Evolutionary conservation across 2,888 invertebrate species (phyloP).

Genomic region (Chrysolina americana): DNA sequence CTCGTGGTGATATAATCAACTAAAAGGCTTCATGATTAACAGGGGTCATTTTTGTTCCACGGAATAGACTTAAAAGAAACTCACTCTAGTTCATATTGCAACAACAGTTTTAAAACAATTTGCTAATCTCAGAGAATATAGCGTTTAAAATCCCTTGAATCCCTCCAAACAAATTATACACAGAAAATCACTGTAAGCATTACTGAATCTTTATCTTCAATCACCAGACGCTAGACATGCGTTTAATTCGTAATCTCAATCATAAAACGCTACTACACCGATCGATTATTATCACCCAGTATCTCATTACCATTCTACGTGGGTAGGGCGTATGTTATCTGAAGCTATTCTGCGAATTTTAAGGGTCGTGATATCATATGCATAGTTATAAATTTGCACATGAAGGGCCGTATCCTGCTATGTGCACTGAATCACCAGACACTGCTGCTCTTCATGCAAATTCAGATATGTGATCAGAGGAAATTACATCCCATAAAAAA

Average conservation of each 20-base stretch:
- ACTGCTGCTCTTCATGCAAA: conserved; percentile 29
- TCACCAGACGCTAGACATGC: conserved; percentile 7
- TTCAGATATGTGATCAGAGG: conserved; percentile 29
- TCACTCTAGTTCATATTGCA: no score
- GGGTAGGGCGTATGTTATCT: conserved; percentile 32
- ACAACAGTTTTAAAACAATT: no score
- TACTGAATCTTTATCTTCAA: background rate
- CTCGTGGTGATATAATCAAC: no score
- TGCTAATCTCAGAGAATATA: background rate
- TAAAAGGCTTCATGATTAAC: no score
- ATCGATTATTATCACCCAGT: conserved; percentile 3
- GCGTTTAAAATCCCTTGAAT: no score
- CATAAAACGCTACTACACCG: conserved; percentile 7
- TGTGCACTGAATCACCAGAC: conserved; percentile 21
- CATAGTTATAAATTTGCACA: conserved; percentile 42
- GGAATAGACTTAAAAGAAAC: no score
- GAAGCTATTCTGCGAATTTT: conserved; percentile 34
- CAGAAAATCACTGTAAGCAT: background rate
- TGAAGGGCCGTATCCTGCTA: conserved; percentile 34
- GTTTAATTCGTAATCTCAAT: background rate
- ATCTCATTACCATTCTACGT: conserved; percentile 37
- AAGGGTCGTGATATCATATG: conserved; percentile 34
- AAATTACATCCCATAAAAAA: conserved; percentile 29
- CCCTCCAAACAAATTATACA: no score
- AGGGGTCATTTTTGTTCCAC: no score